These are phyloP conservation scores for Agapornis roseicollis DNA, from an alignment of 2,113 vertebrate species.

Conservation along the genomic window DNA sequence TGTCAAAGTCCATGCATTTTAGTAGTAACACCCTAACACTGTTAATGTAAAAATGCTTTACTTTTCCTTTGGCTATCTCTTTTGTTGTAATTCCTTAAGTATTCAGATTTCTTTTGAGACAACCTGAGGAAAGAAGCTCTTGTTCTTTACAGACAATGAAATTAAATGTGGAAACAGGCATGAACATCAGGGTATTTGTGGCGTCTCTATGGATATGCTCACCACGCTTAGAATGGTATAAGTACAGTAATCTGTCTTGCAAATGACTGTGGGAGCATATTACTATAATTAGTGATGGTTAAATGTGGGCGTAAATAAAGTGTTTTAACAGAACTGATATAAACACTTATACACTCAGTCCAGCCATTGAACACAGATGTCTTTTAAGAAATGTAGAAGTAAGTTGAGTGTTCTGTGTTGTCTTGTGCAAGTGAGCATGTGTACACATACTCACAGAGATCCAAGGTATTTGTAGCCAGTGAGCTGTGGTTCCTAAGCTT, in stretches of 20 bases:
- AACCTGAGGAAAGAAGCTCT: not conserved
- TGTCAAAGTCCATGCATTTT: not conserved
- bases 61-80: not conserved
- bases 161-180: not conserved
- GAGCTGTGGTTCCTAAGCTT: not conserved
- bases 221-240: not conserved
- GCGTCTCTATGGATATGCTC: not conserved
- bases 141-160: not conserved
- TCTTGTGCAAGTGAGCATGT: rapidly evolving
- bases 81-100: not conserved
- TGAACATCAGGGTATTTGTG: not conserved
- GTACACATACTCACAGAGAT: not conserved
- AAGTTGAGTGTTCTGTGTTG: not conserved
- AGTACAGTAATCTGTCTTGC: not conserved
- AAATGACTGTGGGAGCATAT: not conserved
- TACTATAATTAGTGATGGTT: not conserved
- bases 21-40: not conserved
- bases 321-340: not conserved
- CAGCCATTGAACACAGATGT: not conserved
- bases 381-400: not conserved
- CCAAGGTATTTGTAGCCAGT: not conserved
- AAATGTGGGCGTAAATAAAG: not conserved
- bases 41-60: not conserved
- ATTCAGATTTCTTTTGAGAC: not conserved
- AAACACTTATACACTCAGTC: not conserved